These are phyloP conservation scores for silkworm (Bombyx mori) DNA, from an alignment of 1,140 invertebrate genomes.

Conservation along the genomic window ASM3026992v2 NC_085128.1:8269501-8270000, in stretches of 20 bases:
- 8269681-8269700: slow-evolving; percentile 61
- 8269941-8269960: slow-evolving; percentile 39
- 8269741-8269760: background rate
- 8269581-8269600: too few relatives aligned
- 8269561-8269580: too few relatives aligned
- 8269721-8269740: slow-evolving; percentile 36
- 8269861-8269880: slow-evolving; percentile 32
- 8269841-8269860: slow-evolving; percentile 47
- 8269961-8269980: slow-evolving; percentile 26
- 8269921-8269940: slow-evolving; percentile 56
- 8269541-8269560: too few relatives aligned
- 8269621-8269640: slow-evolving; percentile 46
- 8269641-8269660: slow-evolving; percentile 56
- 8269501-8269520: too few relatives aligned
- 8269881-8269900: slow-evolving; percentile 56
- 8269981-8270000: slow-evolving; percentile 63
- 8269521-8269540: too few relatives aligned
- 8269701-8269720: slow-evolving; percentile 60
- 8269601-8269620: slow-evolving; percentile 38
- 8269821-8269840: slow-evolving; percentile 47
- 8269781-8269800: background rate
- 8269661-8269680: slow-evolving; percentile 56
- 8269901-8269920: slow-evolving; percentile 61
- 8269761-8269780: background rate
- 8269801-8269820: background rate